Evolutionary conservation across 1,140 invertebrate species (phyloP), one percentile per base, ranked within the genome.

Genomic region (Phenacoccus solenopsis): DNA sequence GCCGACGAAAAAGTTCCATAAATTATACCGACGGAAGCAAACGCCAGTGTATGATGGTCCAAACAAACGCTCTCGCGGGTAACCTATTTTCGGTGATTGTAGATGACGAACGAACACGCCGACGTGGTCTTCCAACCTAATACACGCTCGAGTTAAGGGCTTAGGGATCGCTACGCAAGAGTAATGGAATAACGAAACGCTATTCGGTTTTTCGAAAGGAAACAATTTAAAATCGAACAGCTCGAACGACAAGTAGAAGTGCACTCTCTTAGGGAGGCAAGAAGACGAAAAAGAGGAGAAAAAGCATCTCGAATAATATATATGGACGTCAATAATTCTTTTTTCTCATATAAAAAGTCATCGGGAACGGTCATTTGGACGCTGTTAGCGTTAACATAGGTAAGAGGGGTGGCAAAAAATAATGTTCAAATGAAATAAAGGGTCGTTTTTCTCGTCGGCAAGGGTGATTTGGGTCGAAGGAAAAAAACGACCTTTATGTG

Each of bases 311-410:
- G 38, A 49, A 49, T 49, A 49, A 49, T 49, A 49, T 49, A 49
- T 49, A 49, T 49, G 12, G 38, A 49, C 20, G 38, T 49, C 38
- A 49, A 49, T 49, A 49, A 49, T 49, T 49, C 38, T 49, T 49
- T 49, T 49, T 49, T 49, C 38, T 49, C 38, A 49, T 49, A 49
- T 49, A 49, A 49, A n/a, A 49, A 49, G 38, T 49, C 38, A 49
- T 49, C 20, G 38, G n/a, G 38, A 49, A 49, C 38, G 38, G 38
- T 49, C 38, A 49, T 49, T 49, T 49, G 38, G 38, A 49, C 38
- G 38, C 5, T 49, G 38, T 49, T 49, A 49, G 38, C 38, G 38
- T 49, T n/a, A n/a, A 4, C 4, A n/a, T 49, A n/a, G 16, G 38
- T n/a, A n/a, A 49, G 20, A 5, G 38, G 38, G 38, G 38, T 10